Base-by-base conservation (phyloP, 2,888 invertebrate genomes). In the Mythimna albipuncta region DNA sequence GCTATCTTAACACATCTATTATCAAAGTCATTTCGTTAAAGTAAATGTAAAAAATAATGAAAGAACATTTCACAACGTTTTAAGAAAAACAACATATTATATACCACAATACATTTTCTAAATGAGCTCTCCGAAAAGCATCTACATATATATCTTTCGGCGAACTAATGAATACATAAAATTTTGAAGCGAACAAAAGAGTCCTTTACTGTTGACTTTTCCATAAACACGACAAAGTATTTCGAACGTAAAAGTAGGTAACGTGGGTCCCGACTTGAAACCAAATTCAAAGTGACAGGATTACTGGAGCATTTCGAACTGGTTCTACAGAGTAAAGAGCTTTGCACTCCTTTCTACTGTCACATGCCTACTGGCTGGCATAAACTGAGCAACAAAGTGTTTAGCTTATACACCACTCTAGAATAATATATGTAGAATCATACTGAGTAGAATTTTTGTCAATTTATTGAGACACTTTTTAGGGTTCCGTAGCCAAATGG, bases 281-380 rank as follows among this genome's bases (percentile, higher is more conserved):
- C 88, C 84, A 90, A 92, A 93, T 90, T 92, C 90, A 88, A 92
- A 92, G 91, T 92, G 94, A 94, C 93, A 92, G 90, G 89, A 91
- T 93, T 91, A 91, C 91, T 86, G 87, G 85, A 88, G 89, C 87
- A 89, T 89, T 87, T 85, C 81, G 79, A 88, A 85, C 83, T 82
- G 88, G 85, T 87, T 84, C 77, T 74, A 80, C 80, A 80, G 84
- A 85, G 87, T 81, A 87, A 87, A 83, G 83, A 85, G 85, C 87
- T 89, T 87, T 88, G 82, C 76, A 81, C 84, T 86, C 79, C 75
- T 85, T 83, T 79, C 86, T 64, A 83, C 75, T 82, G 81, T 78
- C 79, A 71, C 81, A 76, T 79, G 77, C 76, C 75, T 83, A 81
- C 75, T 77, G 73, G 58, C 57, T 64, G 75, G 66, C 63, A 81